These are phyloP conservation scores for Oostethus manadensis DNA, from an alignment of 2,113 vertebrate genomes.

Conservation along the genomic window DNA sequence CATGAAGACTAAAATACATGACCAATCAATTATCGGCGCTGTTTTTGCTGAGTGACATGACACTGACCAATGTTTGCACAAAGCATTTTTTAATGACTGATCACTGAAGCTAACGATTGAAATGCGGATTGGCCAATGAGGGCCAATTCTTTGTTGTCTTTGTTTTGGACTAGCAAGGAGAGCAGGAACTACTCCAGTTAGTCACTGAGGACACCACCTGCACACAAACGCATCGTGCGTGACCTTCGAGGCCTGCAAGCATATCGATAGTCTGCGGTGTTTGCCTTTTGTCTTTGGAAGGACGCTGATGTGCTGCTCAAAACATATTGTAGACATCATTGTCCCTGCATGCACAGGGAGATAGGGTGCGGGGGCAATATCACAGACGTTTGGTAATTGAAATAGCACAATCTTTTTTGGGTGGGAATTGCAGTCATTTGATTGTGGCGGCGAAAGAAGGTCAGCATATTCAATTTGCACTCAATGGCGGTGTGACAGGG, in stretches of 20 bases:
- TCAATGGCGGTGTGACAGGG: constrained; percentile 69
- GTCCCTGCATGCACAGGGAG: constrained; percentile 12
- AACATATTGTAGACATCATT: constrained; percentile 36
- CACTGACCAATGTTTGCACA: too few species aligned
- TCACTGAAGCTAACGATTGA: constrained; percentile 11
- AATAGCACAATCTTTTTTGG: constrained; percentile 73
- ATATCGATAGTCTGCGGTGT: constrained; percentile 51
- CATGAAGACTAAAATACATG: neutral
- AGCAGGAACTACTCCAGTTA: constrained; percentile 30
- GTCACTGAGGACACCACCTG: constrained; percentile 16
- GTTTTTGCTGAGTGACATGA: too few species aligned
- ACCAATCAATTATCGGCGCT: too few species aligned
- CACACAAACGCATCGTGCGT: constrained; percentile 10
- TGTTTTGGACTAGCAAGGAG: constrained; percentile 51
- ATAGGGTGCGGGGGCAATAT: constrained; percentile 51
- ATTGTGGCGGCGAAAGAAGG: constrained; percentile 79
- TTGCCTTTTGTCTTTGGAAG: constrained; percentile 66
- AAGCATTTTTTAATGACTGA: too few species aligned
- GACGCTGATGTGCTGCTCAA: constrained; percentile 42
- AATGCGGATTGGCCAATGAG: constrained; percentile 25
- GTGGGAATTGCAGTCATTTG: constrained; percentile 81
- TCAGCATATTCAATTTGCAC: constrained; percentile 85
- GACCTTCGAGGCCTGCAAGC: constrained; percentile 67
- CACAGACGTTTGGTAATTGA: constrained; percentile 82
- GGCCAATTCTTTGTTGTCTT: constrained; percentile 48